These are phyloP conservation scores for Thunnus albacares DNA, from an alignment of 2,797 vertebrate species.

Conservation along the genomic window DNA sequence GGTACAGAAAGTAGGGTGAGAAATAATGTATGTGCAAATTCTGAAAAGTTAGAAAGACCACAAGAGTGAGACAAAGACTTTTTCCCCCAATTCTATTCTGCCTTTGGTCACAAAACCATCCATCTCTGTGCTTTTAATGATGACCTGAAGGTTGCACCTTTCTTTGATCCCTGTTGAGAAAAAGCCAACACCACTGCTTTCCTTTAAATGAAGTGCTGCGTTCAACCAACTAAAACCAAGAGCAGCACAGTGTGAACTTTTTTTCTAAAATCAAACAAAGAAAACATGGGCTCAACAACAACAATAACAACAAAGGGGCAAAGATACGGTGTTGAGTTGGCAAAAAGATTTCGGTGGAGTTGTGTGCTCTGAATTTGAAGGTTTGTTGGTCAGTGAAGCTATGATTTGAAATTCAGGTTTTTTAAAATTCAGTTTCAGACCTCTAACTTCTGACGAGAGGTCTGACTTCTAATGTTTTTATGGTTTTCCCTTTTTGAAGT, in stretches of 20 bases:
- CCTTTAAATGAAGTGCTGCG: constrained; percentile 27
- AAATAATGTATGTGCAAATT: neutral
- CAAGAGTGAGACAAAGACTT: constrained; percentile 3
- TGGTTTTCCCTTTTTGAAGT: no score
- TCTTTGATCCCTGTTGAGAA: constrained; percentile 28
- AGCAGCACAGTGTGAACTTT: constrained; percentile 13
- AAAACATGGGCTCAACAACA: constrained; percentile 22
- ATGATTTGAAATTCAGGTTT: neutral
- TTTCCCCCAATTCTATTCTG: constrained; percentile 2
- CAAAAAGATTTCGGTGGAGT: constrained; percentile 1
- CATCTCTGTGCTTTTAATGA: constrained; percentile 29
- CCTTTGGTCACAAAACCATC: constrained; percentile 25
- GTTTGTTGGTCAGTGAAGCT: neutral
- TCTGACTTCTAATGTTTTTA: no score
- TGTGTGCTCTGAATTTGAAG: neutral
- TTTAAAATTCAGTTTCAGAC: no score
- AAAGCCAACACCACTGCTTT: constrained; percentile 10
- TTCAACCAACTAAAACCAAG: neutral
- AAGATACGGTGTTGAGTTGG: constrained; percentile 7
- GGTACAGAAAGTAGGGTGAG: neutral
- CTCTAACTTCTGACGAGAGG: no score
- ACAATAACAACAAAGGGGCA: constrained; percentile 13
- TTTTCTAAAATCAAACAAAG: constrained; percentile 30
- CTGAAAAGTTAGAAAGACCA: neutral
- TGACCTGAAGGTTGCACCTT: neutral